Base-by-base conservation (phyloP, 2,113 vertebrate species). In the Vulpes vulpes region DNA sequence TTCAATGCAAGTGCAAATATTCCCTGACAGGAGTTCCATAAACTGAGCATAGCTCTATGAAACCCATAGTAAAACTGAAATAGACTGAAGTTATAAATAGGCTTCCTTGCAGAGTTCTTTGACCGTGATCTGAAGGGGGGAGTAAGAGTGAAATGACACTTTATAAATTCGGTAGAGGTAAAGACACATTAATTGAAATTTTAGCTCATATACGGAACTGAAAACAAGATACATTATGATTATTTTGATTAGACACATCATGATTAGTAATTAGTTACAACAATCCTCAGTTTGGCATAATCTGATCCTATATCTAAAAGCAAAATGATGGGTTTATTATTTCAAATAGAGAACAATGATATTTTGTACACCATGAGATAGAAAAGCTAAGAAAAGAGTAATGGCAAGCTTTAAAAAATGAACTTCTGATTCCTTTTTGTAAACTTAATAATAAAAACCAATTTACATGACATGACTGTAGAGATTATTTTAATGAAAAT, bases 221-320 rank as follows among this genome's bases (percentile, higher is more conserved):
- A 83, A 94, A 96, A 89, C 25, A 89, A 84, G 94, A 84, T 71
- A 76, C 23, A 16, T 92, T 81, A 85, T 81, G 71, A 87, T 53
- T 64, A 73, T 83, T 96, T 94, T 89, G 38, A 97, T 87, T 74
- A 43, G 73, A 78, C 2, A n/a, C 25, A 59, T 76, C 71, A 82
- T 59, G 60, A 91, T 92, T 90, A 94, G 65, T 95, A 95, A 91
- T 84, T 91, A 82, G 73, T 93, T 95, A 64, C 22, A 91, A 71
- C 53, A 91, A 85, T 32, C 76, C 43, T 95, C 30, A 73, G 73
- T 32, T 82, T 82, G 49, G 49, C 16, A 91, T 32, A n/a, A 43
- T 78, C 71, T 93, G 92, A 71, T 93, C 64, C 81, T 60, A 76
- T 60, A 93, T 17, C 17, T 93, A 81, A 93, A 95, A 86, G 38